Percentiles rank a stretch among this genome's conserved stretches.
Evolutionary conservation across 2,888 invertebrate genomes (phyloP).

Genomic region (Blera fallax): DNA sequence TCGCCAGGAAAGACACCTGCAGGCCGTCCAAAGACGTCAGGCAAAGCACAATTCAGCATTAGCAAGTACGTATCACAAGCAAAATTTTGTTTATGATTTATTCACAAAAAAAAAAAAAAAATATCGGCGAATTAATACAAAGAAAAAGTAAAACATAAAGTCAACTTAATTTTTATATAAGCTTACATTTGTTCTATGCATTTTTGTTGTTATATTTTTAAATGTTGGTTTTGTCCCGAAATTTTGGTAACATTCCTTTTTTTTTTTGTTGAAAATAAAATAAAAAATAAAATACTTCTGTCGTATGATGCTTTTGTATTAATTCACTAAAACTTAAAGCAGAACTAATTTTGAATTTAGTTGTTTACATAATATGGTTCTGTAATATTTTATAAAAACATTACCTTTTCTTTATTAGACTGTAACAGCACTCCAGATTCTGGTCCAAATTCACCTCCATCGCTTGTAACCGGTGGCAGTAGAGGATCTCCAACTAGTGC

Average conservation of each 20-base stretch:
- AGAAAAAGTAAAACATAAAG: constrained; percentile 9
- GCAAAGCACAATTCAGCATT: constrained; percentile 81
- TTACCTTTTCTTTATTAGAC: constrained; percentile 78
- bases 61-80: constrained; percentile 80
- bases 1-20: constrained; percentile 89
- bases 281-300: not conserved
- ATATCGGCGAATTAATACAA: constrained; percentile 68
- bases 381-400: not conserved
- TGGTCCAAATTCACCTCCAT: constrained; percentile 89
- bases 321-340: constrained; percentile 73
- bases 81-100: constrained; percentile 15
- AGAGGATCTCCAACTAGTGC: constrained; percentile 87
- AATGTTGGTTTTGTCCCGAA: constrained; percentile 44
- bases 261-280: not conserved
- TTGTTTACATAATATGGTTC: not conserved
- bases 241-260: constrained; percentile 34
- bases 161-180: too few relatives aligned
- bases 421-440: constrained; percentile 87
- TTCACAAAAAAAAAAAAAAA: constrained; percentile 25
- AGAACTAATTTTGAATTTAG: constrained; percentile 52
- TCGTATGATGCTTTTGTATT: constrained; percentile 72
- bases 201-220: constrained; percentile 41
- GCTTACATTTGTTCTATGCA: constrained; percentile 25
- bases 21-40: constrained; percentile 84
- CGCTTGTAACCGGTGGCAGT: constrained; percentile 83